Conservation (phyloP, 2,888 invertebrate species). For the Altica lythri region DNA sequence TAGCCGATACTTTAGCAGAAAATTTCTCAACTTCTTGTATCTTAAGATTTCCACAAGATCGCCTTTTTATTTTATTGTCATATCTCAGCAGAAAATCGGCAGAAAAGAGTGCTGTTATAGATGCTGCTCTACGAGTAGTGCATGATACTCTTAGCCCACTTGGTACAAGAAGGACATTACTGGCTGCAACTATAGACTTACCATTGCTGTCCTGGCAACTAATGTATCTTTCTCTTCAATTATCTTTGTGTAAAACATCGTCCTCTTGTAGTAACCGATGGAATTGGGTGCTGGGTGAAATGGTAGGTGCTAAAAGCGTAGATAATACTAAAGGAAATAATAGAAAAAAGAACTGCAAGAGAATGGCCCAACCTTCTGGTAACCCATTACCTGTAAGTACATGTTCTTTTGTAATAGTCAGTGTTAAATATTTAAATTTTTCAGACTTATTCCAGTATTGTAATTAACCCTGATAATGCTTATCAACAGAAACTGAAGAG, state of each 20-base stretch:
- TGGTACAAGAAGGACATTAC: constrained; percentile 50
- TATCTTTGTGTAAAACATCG: constrained; percentile 58
- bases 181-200: constrained; percentile 66
- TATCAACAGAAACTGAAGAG: constrained; percentile 34
- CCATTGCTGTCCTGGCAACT: constrained; percentile 76
- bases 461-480: constrained; percentile 27
- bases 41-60: constrained; percentile 82
- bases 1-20: constrained; percentile 79
- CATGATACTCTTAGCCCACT: constrained; percentile 63
- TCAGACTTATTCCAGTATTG: constrained; percentile 29
- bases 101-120: constrained; percentile 67
- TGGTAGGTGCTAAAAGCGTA: constrained; percentile 61
- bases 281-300: constrained; percentile 88
- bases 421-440: no score
- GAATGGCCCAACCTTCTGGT: constrained; percentile 55
- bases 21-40: constrained; percentile 81
- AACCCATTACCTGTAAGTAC: constrained; percentile 33
- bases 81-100: constrained; percentile 83
- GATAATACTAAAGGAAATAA: constrained; percentile 56
- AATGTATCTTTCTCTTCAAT: constrained; percentile 74
- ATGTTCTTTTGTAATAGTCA: background rate
- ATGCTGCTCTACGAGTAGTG: constrained; percentile 66
- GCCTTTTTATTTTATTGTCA: constrained; percentile 84
- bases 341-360: constrained; percentile 72
- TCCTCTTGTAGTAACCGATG: constrained; percentile 64